Percentiles rank a stretch among this genome's conserved stretches.
phyloP scores from a whole-genome alignment of 2,888 invertebrate genomes.

The Ypsolopha sequella region DNA sequence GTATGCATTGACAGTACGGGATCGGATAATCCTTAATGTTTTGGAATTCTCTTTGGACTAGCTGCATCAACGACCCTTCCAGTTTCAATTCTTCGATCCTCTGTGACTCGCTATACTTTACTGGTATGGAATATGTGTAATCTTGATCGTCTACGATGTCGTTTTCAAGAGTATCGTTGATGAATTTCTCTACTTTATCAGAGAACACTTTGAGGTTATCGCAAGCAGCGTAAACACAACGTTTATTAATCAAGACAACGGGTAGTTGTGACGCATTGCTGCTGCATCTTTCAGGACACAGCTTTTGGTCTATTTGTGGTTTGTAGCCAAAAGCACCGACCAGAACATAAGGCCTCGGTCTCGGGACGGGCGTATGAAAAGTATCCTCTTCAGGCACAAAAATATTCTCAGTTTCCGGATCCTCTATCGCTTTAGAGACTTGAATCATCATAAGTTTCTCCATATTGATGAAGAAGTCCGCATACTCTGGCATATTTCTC shows the following conservation, averaged over 20 bases:
- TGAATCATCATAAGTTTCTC: slow-evolving; percentile 56
- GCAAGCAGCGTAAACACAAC: slow-evolving; percentile 47
- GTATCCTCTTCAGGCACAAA: slow-evolving; percentile 26
- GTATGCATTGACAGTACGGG: slow-evolving; percentile 31
- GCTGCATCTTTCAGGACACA: slow-evolving; percentile 41
- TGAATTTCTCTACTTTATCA: slow-evolving; percentile 34
- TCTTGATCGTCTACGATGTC: slow-evolving; percentile 34
- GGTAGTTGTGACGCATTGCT: slow-evolving; percentile 44
- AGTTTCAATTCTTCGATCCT: slow-evolving; percentile 32
- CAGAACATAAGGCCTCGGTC: slow-evolving; percentile 43
- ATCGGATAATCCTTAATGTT: slow-evolving; percentile 28
- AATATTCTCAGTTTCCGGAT: slow-evolving; percentile 37
- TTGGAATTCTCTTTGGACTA: slow-evolving; percentile 40
- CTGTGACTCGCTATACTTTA: slow-evolving; percentile 28
- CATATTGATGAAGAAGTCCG: slow-evolving; percentile 55
- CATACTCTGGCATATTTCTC: slow-evolving; percentile 44
- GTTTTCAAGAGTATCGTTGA: slow-evolving; percentile 28
- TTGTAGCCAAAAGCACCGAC: slow-evolving; percentile 43
- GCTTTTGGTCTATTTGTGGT: slow-evolving; percentile 27
- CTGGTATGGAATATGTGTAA: slow-evolving; percentile 33
- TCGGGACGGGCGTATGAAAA: slow-evolving; percentile 30
- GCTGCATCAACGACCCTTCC: slow-evolving; percentile 47
- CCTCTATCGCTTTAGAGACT: slow-evolving; percentile 33
- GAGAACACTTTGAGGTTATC: slow-evolving; percentile 43
- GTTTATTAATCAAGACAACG: slow-evolving; percentile 47